These are phyloP conservation scores for Hypocryptadius cinnamomeus DNA, from an alignment of 2,113 vertebrate species.

Conservation along the genomic window DNA sequence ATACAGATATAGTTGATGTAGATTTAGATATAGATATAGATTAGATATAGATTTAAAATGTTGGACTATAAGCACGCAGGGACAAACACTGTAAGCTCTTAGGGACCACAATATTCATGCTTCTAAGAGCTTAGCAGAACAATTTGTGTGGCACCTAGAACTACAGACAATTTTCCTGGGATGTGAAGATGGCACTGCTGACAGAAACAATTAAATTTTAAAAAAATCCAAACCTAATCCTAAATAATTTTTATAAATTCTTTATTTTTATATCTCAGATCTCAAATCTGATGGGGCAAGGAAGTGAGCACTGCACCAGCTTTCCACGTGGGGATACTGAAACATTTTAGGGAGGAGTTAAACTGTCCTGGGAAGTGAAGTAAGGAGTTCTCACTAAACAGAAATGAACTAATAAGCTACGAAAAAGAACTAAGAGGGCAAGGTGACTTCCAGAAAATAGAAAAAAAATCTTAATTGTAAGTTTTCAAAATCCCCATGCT, in stretches of 20 bases:
- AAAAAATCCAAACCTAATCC: not conserved
- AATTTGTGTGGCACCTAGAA: not conserved
- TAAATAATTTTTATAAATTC: not conserved
- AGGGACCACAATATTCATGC: not conserved
- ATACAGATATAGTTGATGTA: too few relatives aligned
- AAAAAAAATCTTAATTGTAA: not conserved
- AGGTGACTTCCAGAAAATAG: not conserved
- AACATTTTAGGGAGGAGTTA: not conserved
- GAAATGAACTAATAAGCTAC: not conserved
- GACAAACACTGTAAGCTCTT: not conserved
- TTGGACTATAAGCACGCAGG: not conserved
- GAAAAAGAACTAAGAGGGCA: not conserved
- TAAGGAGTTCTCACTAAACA: not conserved
- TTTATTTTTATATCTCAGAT: not conserved
- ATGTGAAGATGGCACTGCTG: not conserved
- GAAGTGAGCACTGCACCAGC: not conserved
- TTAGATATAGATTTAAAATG: not conserved
- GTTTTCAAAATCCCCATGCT: not conserved
- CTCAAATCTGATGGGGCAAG: not conserved
- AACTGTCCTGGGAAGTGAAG: not conserved
- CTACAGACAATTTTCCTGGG: not conserved
- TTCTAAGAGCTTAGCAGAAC: not conserved
- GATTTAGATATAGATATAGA: too few relatives aligned
- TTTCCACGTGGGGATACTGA: not conserved
- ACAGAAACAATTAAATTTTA: not conserved